Conservation (phyloP, 2,797 vertebrate genomes). For the Meda fulgida region DNA sequence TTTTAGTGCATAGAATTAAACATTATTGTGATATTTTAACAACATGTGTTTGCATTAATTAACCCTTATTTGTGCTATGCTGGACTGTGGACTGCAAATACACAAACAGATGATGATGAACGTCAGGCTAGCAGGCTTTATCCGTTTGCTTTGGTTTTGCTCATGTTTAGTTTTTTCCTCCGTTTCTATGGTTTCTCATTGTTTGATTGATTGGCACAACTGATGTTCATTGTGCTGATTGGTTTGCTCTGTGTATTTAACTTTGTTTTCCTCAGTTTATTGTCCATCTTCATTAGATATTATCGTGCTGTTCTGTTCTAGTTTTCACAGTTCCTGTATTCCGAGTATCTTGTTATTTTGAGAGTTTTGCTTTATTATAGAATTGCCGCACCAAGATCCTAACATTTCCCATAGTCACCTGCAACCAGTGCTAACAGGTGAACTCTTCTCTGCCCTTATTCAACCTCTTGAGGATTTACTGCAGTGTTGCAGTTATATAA, state of each 20-base stretch:
- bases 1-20: too few relatives aligned
- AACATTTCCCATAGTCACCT: neutral
- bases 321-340: neutral
- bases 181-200: neutral
- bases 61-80: neutral
- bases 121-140: neutral
- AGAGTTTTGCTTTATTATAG: neutral
- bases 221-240: neutral
- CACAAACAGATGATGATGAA: neutral
- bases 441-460: neutral
- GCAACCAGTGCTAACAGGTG: neutral
- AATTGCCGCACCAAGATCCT: neutral
- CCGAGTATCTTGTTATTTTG: neutral
- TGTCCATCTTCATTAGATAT: neutral
- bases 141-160: neutral
- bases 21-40: neutral
- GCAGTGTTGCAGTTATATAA: neutral
- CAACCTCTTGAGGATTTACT: neutral
- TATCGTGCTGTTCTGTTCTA: neutral
- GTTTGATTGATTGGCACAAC: neutral
- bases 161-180: neutral
- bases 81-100: conserved; percentile 20
- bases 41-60: neutral
- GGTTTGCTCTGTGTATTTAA: neutral
- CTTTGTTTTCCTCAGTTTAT: neutral